Conservation (phyloP, 2,113 vertebrate genomes). For the Morone saxatilis region DNA sequence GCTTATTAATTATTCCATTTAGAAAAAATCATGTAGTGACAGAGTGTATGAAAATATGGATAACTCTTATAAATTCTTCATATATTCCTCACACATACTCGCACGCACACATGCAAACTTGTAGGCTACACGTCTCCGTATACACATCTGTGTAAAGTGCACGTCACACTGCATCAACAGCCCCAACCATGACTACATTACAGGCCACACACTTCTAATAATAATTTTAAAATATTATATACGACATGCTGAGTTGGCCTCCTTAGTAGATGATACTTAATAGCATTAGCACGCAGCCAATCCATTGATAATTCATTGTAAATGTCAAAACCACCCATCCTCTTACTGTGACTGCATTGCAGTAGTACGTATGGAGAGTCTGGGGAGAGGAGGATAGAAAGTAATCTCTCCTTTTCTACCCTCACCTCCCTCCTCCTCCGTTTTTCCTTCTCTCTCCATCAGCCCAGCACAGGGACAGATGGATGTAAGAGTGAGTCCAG, state of each 20-base stretch:
- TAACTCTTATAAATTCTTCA: background rate
- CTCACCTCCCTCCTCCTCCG: background rate
- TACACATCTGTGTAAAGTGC: background rate
- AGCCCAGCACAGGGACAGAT: conserved; percentile 3
- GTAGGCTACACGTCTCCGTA: too few relatives aligned
- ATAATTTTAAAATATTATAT: conserved; percentile 1
- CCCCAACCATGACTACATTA: background rate
- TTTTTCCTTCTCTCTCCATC: background rate
- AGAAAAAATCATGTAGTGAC: background rate
- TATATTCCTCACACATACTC: background rate
- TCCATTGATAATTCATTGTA: conserved; percentile 51
- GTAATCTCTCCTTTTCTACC: background rate
- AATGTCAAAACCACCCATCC: conserved; percentile 22
- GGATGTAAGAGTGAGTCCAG: conserved; percentile 22
- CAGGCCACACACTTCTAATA: background rate
- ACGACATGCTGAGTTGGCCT: background rate
- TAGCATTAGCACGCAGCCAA: conserved; percentile 23
- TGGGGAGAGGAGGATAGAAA: background rate
- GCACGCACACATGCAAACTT: background rate
- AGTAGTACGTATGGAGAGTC: background rate
- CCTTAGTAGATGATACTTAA: background rate
- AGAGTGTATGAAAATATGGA: background rate
- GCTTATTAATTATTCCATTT: background rate
- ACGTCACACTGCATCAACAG: background rate
- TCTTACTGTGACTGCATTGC: conserved; percentile 3